phyloP scores from a whole-genome alignment of 2,888 invertebrate genomes.

The Athalia cordata region DNA sequence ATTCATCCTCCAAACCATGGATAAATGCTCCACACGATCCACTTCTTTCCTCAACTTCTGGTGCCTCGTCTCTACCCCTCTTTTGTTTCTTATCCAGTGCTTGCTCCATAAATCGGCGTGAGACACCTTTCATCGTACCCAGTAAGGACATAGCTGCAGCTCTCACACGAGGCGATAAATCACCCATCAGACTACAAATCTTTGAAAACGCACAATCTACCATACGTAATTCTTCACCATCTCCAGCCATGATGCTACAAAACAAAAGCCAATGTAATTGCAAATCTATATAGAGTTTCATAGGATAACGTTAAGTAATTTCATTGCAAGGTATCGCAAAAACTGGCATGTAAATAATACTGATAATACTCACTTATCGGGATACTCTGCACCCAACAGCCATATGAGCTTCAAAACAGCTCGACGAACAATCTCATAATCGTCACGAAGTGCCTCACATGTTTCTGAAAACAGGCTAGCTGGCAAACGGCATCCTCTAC shows the following conservation, averaged over 20 bases:
- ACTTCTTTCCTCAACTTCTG: slow-evolving; percentile 75
- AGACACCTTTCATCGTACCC: slow-evolving; percentile 91
- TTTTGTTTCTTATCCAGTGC: slow-evolving; percentile 94
- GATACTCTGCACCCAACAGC: slow-evolving; percentile 89
- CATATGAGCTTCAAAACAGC: slow-evolving; percentile 91
- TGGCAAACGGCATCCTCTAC: slow-evolving; percentile 87
- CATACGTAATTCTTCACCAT: slow-evolving; percentile 89
- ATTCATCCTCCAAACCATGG: slow-evolving; percentile 98
- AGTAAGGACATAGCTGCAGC: slow-evolving; percentile 89
- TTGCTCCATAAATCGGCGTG: slow-evolving; percentile 92
- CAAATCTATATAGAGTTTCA: slow-evolving; percentile 1
- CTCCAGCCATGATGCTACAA: slow-evolving; percentile 82
- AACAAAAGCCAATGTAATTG: slow-evolving; percentile 58
- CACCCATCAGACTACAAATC: slow-evolving; percentile 94
- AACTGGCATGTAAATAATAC: background rate
- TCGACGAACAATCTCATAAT: slow-evolving; percentile 94
- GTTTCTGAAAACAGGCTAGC: slow-evolving; percentile 80
- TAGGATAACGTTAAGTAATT: slow-evolving; percentile 20
- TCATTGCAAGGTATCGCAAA: background rate
- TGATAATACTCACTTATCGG: slow-evolving; percentile 82
- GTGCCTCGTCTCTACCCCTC: slow-evolving; percentile 67
- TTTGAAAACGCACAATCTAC: slow-evolving; percentile 97
- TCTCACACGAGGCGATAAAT: slow-evolving; percentile 91
- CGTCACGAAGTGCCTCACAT: slow-evolving; percentile 88
- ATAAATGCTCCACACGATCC: slow-evolving; percentile 99